Percentiles rank a stretch among this genome's conserved stretches.
These are phyloP conservation scores for Campylomormyrus numenius DNA, from an alignment of 2,113 vertebrate species.

Conservation along the genomic window DNA sequence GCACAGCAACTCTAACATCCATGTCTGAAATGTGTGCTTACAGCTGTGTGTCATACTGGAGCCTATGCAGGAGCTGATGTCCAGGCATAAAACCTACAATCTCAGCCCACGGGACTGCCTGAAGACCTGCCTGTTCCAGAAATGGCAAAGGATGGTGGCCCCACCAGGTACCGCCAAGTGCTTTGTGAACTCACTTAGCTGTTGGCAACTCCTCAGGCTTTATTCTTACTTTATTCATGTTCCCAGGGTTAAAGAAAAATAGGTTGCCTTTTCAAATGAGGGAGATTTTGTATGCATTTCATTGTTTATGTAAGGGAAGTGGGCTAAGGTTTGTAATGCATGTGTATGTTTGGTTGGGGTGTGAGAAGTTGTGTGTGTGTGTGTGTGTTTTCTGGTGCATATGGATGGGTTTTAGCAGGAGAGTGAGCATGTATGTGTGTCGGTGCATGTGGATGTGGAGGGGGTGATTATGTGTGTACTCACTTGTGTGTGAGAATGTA, in stretches of 20 bases:
- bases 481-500: neutral
- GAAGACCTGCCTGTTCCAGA: conserved; percentile 98
- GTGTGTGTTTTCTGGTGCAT: neutral
- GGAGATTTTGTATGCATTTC: neutral
- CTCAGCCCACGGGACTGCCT: conserved; percentile 97
- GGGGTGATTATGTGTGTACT: neutral
- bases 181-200: neutral
- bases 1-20: neutral
- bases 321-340: neutral
- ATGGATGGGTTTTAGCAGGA: neutral
- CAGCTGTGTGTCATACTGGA: conserved; percentile 99
- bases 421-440: neutral
- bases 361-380: neutral
- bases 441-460: neutral
- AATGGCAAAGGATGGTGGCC: conserved; percentile 99
- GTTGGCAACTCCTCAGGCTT: neutral
- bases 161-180: conserved; percentile 78
- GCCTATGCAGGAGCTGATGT: conserved; percentile 99
- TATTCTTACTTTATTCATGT: neutral
- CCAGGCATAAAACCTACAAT: conserved; percentile 98
- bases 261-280: neutral
- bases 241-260: neutral
- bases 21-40: conserved; percentile 30
- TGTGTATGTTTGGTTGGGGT: neutral
- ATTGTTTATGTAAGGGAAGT: neutral